These are phyloP conservation scores for Creontiades dilutus DNA, from an alignment of 2,888 invertebrate genomes.

Conservation along the genomic window DNA sequence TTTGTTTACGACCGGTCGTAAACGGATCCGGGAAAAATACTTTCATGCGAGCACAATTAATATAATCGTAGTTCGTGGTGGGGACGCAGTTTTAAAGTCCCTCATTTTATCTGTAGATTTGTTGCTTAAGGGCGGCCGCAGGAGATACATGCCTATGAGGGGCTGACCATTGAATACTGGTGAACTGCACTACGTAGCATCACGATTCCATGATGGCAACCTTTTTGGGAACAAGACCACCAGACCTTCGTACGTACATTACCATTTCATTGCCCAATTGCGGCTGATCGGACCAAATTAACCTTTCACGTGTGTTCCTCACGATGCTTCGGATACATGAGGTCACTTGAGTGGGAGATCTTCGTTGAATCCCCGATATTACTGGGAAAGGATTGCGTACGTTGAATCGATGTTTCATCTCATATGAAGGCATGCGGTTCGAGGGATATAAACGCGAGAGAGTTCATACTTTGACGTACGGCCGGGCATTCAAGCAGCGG, in stretches of 20 bases:
- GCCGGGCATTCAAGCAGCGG: too few species aligned
- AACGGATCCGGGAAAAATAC: too few species aligned
- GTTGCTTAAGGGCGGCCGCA: too few species aligned
- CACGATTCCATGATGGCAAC: slow-evolving; percentile 65
- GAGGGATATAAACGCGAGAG: too few species aligned
- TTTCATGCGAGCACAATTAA: too few species aligned
- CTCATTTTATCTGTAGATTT: too few species aligned
- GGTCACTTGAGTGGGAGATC: slow-evolving; percentile 20
- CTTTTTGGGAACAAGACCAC: slow-evolving; percentile 66
- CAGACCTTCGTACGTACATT: slow-evolving; percentile 57
- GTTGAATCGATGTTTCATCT: not conserved
- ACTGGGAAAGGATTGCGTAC: not conserved
- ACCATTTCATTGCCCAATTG: slow-evolving; percentile 59
- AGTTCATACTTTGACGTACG: too few species aligned
- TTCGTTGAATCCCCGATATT: not conserved
- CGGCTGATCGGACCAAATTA: slow-evolving; percentile 62
- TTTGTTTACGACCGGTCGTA: too few species aligned
- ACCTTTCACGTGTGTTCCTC: slow-evolving; percentile 67
- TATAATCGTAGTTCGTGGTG: too few species aligned
- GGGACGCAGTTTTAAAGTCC: too few species aligned
- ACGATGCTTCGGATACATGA: slow-evolving; percentile 31
- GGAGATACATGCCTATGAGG: not conserved
- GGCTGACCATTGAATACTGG: not conserved
- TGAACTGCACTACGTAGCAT: not conserved
- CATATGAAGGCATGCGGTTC: not conserved